phyloP scores from a whole-genome alignment of 2,113 vertebrate species.

The Plecturocebus donacophilus region DNA sequence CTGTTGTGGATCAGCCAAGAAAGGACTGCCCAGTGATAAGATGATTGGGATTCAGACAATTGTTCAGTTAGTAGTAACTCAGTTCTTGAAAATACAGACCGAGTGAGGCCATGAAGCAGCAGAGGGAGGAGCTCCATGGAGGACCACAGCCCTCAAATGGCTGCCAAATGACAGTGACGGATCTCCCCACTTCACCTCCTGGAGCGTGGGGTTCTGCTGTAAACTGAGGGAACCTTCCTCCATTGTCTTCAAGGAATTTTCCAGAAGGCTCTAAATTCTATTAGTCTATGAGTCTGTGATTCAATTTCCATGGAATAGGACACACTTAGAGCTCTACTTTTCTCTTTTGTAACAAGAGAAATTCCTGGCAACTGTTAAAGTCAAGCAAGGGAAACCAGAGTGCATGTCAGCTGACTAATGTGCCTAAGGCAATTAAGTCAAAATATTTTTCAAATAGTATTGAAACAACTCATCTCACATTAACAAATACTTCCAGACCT shows the following conservation, averaged over 20 bases:
- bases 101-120: background rate
- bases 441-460: slow-evolving; percentile 57
- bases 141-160: background rate
- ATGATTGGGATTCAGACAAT: background rate
- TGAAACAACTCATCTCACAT: slow-evolving; percentile 16
- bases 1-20: background rate
- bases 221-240: background rate
- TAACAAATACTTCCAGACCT: slow-evolving; percentile 11
- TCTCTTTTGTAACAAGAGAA: slow-evolving; percentile 12
- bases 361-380: slow-evolving; percentile 40
- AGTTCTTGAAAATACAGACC: background rate
- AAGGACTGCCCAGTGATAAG: background rate
- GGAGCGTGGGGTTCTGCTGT: background rate
- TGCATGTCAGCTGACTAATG: slow-evolving; percentile 10
- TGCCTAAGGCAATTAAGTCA: slow-evolving; percentile 2
- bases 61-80: background rate
- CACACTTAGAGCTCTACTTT: slow-evolving; percentile 17
- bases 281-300: background rate
- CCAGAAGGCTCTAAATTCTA: slow-evolving; percentile 65
- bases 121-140: background rate
- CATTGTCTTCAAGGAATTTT: slow-evolving; percentile 41
- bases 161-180: background rate
- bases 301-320: slow-evolving; percentile 16
- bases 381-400: slow-evolving; percentile 40
- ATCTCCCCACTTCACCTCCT: background rate